Evolutionary conservation across 2,113 vertebrate species (phyloP), one percentile per base, ranked within the genome.

Genomic region (Carassius gibelio): DNA sequence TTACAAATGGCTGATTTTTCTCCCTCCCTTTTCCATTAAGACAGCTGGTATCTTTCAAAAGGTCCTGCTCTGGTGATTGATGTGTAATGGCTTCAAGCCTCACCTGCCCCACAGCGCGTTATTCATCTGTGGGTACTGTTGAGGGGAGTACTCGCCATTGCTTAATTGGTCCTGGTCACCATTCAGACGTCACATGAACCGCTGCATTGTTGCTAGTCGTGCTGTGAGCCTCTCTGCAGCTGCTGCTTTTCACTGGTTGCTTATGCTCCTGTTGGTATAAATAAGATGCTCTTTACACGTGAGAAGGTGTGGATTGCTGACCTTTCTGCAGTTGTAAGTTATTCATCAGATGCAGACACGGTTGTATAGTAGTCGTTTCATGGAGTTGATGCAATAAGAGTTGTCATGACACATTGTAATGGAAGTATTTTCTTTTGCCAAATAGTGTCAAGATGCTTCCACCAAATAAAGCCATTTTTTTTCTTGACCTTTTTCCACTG

Each of bases 1-100:
- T 87, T 77, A 87, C 85, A 88, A 86, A 89, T 86, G 85, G 84
- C 78, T 83, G 85, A 75, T 69, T 86, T 82, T 62, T 36, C 90
- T 82, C 90, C 90, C 89, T 85, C 85, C 86, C 81, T 92, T 93
- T 93, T 93, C 92, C 93, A 93, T 93, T 93, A 93, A 93, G 93
- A 93, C 93, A 95, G 92, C 93, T 94, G 91, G 90, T 92, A 90
- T 93, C 92, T 94, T 91, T 92, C 93, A 94, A 91, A 93, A 92
- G 92, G 92, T 93, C 91, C 89, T 87, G 93, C 92, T 92, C 90
- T 84, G 71, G 91, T 93, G 94, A 95, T 94, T 95, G 94, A 95
- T 94, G 93, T 90, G 92, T 94, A 94, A 94, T 95, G 92, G 93
- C 91, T 94, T 88, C 92, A 84, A 90, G 92, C 90, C 88, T 94